These are phyloP conservation scores for Argya squamiceps DNA, from an alignment of 2,797 vertebrate genomes.

Conservation along the genomic window DNA sequence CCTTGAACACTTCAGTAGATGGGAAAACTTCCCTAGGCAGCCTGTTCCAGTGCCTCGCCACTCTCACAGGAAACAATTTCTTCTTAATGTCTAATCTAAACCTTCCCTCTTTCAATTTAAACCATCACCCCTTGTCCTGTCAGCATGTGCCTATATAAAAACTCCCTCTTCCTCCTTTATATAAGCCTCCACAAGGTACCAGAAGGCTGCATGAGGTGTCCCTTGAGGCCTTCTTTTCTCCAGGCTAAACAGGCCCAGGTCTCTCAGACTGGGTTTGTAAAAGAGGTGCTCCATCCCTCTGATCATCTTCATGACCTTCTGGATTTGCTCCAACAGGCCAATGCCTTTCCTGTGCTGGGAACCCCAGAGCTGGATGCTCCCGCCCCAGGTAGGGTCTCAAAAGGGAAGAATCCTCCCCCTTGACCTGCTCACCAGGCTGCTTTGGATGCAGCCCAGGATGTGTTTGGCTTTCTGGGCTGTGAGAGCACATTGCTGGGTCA, in stretches of 20 bases:
- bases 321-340: neutral
- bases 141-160: neutral
- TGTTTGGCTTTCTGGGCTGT: neutral
- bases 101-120: neutral
- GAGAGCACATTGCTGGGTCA: rapidly evolving
- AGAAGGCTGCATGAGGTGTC: neutral
- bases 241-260: neutral
- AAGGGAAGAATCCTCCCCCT: neutral
- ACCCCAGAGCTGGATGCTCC: neutral
- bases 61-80: neutral
- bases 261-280: neutral
- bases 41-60: neutral
- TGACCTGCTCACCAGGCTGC: neutral
- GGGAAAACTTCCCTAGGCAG: neutral
- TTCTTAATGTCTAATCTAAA: neutral
- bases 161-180: neutral
- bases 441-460: neutral
- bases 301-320: neutral
- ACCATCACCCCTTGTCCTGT: neutral
- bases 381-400: neutral
- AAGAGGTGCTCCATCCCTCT: neutral
- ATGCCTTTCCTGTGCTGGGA: neutral
- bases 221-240: neutral
- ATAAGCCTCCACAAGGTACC: neutral
- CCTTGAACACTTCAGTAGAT: neutral